These are phyloP conservation scores for Acropternis orthonyx DNA, from an alignment of 2,797 vertebrate genomes.

Conservation along the genomic window DNA sequence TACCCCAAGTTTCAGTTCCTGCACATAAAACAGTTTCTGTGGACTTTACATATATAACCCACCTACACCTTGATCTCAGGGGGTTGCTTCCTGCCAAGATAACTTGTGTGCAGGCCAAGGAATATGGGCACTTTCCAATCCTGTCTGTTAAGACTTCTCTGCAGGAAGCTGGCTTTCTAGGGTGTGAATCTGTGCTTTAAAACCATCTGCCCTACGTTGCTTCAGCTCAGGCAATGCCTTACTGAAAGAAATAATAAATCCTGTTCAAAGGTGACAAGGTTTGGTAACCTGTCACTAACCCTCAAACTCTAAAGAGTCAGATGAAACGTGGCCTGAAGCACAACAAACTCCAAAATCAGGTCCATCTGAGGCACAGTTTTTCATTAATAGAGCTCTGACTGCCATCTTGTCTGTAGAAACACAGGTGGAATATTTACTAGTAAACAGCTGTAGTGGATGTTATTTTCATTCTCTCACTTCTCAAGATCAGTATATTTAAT, in stretches of 20 bases:
- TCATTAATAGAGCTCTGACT: neutral
- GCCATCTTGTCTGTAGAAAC: neutral
- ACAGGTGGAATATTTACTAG: neutral
- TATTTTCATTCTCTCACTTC: neutral
- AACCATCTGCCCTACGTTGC: slow-evolving; percentile 2
- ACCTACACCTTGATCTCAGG: neutral
- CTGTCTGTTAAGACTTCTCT: neutral
- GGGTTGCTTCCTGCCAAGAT: neutral
- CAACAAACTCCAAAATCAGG: neutral
- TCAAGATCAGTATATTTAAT: neutral
- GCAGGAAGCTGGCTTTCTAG: slow-evolving; percentile 2
- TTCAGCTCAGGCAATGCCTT: neutral
- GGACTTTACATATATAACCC: neutral
- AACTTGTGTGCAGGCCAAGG: neutral
- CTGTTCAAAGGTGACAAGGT: neutral
- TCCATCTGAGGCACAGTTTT: neutral
- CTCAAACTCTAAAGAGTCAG: neutral
- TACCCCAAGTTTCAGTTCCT: neutral
- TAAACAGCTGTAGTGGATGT: neutral
- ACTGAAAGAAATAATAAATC: neutral
- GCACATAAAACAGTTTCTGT: neutral
- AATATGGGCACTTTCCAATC: neutral
- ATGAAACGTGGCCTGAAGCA: neutral
- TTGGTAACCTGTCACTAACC: neutral
- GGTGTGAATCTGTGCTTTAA: neutral